Conservation (phyloP, 2,113 vertebrate species). For the Dascyllus trimaculatus region DNA sequence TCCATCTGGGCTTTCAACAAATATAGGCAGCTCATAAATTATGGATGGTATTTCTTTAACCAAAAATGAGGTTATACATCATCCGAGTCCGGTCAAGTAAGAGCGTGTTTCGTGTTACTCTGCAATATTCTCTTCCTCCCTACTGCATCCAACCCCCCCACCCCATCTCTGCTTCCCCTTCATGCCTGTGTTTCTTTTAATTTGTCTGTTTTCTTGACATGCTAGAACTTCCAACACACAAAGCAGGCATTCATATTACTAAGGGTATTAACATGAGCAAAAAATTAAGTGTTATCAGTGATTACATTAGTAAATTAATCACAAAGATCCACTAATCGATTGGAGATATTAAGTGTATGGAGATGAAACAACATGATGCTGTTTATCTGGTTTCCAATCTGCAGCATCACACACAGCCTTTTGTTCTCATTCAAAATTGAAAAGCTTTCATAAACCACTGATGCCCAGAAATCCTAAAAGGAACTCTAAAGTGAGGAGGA, state of each 20-base stretch:
- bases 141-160: not conserved
- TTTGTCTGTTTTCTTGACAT: slow-evolving; percentile 10
- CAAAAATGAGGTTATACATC: slow-evolving; percentile 63
- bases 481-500: not conserved
- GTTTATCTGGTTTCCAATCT: not conserved
- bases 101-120: slow-evolving; percentile 34
- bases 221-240: not conserved
- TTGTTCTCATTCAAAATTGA: slow-evolving; percentile 37
- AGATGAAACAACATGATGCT: not conserved
- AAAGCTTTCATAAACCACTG: slow-evolving; percentile 10
- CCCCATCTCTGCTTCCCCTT: not conserved
- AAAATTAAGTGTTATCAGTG: not conserved
- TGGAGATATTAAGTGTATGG: no score
- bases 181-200: slow-evolving; percentile 4
- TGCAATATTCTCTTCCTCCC: not conserved
- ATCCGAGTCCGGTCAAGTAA: slow-evolving; percentile 49
- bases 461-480: slow-evolving; percentile 8
- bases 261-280: not conserved
- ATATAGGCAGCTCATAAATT: slow-evolving; percentile 61
- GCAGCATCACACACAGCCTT: slow-evolving; percentile 6
- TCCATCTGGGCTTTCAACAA: slow-evolving; percentile 42
- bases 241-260: slow-evolving; percentile 7
- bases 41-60: slow-evolving; percentile 60
- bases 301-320: not conserved
- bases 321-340: no score